Evolutionary conservation across 2,888 invertebrate genomes (phyloP).

Genomic region (Oxystoma pomonae): DNA sequence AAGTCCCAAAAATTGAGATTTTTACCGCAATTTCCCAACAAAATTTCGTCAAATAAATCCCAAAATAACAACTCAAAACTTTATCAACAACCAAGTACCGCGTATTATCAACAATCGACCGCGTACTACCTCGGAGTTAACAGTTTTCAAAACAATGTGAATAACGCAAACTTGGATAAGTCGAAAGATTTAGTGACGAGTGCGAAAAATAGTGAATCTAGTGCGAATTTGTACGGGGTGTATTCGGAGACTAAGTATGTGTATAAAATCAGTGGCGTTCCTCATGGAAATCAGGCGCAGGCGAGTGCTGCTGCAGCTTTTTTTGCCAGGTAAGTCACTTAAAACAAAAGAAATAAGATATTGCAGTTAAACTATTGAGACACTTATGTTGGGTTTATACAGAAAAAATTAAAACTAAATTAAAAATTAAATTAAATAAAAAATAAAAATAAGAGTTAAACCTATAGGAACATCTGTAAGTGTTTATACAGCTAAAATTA

Average conservation of each 20-base stretch:
- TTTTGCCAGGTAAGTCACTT: conserved; percentile 54
- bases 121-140: neutral
- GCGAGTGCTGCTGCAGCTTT: conserved; percentile 57
- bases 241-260: conserved; percentile 53
- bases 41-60: neutral
- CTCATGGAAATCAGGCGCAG: conserved; percentile 47
- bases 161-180: neutral
- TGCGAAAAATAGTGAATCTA: neutral
- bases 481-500: too few species aligned
- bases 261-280: conserved; percentile 51
- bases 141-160: neutral
- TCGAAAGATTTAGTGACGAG: neutral
- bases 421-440: too few species aligned
- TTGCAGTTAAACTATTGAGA: too few species aligned
- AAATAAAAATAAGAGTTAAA: too few species aligned
- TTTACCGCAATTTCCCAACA: neutral
- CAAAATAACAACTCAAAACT: neutral
- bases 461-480: too few species aligned
- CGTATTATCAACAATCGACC: neutral
- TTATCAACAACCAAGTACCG: neutral
- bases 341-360: too few species aligned
- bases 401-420: too few species aligned
- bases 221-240: conserved; percentile 36
- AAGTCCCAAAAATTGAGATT: neutral
- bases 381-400: too few species aligned